Evolutionary conservation across 2,888 invertebrate species (phyloP).

Genomic region (Rhopalosiphum nymphaeae): DNA sequence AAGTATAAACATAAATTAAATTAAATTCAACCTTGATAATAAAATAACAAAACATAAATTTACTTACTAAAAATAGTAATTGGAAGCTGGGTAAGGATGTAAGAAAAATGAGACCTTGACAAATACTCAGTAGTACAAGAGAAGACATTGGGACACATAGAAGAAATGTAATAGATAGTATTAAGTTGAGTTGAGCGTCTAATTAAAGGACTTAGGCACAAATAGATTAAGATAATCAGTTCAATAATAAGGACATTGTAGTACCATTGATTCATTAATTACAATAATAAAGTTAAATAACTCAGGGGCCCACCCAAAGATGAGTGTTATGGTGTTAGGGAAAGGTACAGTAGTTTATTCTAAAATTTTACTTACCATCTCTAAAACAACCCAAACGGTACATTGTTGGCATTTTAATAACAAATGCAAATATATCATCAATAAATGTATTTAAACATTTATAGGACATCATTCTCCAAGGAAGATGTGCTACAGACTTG

Average conservation of each 20-base stretch:
- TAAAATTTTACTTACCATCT: constrained; percentile 77
- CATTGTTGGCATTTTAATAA: constrained; percentile 99
- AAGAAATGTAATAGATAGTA: neutral
- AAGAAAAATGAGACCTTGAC: neutral
- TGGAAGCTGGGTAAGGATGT: neutral
- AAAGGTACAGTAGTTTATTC: neutral
- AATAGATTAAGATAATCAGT: neutral
- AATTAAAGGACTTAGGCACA: neutral
- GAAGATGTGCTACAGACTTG: constrained; percentile 98
- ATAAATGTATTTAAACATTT: constrained; percentile 99
- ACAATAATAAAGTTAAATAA: neutral
- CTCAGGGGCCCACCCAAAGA: neutral
- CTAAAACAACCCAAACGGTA: constrained; percentile 98
- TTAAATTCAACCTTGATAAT: neutral
- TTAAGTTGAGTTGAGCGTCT: neutral
- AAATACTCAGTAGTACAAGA: neutral
- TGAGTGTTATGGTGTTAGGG: neutral
- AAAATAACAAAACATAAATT: neutral
- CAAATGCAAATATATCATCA: constrained; percentile 99
- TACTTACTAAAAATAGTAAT: neutral
- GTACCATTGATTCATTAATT: neutral
- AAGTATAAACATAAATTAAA: neutral
- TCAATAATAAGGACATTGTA: neutral
- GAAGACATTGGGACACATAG: neutral
- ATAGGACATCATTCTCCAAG: constrained; percentile 99